phyloP scores from a whole-genome alignment of 1,140 invertebrate species.

The Dinothrombium tinctorium region DNA sequence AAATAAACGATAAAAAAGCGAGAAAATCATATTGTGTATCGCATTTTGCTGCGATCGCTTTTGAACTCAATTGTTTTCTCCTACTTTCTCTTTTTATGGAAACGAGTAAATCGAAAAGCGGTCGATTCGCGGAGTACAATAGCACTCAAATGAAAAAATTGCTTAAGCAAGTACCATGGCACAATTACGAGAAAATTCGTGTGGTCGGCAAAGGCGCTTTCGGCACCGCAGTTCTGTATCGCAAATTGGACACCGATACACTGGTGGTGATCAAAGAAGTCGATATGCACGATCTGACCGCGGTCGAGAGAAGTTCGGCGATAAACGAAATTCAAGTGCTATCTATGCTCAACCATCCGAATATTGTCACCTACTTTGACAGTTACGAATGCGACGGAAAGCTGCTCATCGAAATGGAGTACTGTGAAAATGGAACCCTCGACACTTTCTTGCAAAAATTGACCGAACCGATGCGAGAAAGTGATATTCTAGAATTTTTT shows the following conservation, averaged over 20 bases:
- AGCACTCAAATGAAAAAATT: too few relatives aligned
- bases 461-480: constrained; percentile 29
- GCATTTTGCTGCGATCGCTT: too few relatives aligned
- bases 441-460: constrained; percentile 33
- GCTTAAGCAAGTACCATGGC: too few relatives aligned
- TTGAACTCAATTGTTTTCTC: too few relatives aligned
- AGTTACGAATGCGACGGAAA: constrained; percentile 46
- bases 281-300: constrained; percentile 41
- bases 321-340: constrained; percentile 47
- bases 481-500: constrained; percentile 37
- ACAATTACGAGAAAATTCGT: too few relatives aligned
- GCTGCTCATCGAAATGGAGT: constrained; percentile 57
- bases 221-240: constrained; percentile 43
- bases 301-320: constrained; percentile 38
- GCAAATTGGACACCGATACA: constrained; percentile 34
- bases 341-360: constrained; percentile 42
- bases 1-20: too few relatives aligned
- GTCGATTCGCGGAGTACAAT: too few relatives aligned
- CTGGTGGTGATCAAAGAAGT: constrained; percentile 51
- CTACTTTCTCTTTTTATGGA: too few relatives aligned
- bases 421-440: constrained; percentile 42
- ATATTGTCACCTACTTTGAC: constrained; percentile 46
- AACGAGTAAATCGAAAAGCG: too few relatives aligned
- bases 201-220: too few relatives aligned
- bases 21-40: too few relatives aligned